Conservation (phyloP, 2,888 invertebrate species). For the Formica aserva region DNA sequence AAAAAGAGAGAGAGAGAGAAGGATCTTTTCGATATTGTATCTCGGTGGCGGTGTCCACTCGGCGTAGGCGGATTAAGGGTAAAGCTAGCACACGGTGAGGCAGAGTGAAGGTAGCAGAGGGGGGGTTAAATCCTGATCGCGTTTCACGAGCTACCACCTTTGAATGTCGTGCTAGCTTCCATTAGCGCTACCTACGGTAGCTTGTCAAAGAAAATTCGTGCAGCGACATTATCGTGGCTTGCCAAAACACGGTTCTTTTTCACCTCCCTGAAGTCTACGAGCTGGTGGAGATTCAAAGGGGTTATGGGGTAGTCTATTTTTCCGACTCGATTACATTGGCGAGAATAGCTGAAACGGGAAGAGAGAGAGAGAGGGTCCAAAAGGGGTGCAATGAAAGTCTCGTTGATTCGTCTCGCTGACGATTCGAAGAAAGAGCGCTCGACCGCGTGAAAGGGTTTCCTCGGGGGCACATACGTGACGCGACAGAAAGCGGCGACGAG, state of each 20-base stretch:
- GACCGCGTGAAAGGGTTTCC: constrained; percentile 70
- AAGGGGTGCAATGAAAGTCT: constrained; percentile 39
- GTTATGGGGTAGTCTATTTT: constrained; percentile 59
- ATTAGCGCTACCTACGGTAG: constrained; percentile 79
- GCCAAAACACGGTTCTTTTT: constrained; percentile 68
- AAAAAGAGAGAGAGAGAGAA: constrained; percentile 5
- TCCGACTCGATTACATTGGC: constrained; percentile 75
- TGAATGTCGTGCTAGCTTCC: constrained; percentile 81
- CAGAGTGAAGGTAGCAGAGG: constrained; percentile 34
- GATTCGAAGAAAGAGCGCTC: constrained; percentile 43
- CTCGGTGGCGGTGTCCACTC: constrained; percentile 68
- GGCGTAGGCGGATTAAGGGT: constrained; percentile 73
- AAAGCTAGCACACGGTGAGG: constrained; percentile 49
- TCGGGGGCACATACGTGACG: constrained; percentile 29
- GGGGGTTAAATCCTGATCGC: constrained; percentile 81
- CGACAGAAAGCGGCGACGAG: constrained; percentile 34
- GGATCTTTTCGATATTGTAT: constrained; percentile 62
- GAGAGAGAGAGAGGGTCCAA: not conserved
- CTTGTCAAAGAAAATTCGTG: constrained; percentile 79
- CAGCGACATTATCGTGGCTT: constrained; percentile 56
- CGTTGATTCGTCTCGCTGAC: constrained; percentile 44
- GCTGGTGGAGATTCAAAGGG: constrained; percentile 65
- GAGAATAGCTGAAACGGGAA: constrained; percentile 55
- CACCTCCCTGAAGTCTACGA: constrained; percentile 50
- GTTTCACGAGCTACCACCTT: constrained; percentile 85